Conservation (phyloP, 2,797 vertebrate species). For the Accipiter superciliosus region DNA sequence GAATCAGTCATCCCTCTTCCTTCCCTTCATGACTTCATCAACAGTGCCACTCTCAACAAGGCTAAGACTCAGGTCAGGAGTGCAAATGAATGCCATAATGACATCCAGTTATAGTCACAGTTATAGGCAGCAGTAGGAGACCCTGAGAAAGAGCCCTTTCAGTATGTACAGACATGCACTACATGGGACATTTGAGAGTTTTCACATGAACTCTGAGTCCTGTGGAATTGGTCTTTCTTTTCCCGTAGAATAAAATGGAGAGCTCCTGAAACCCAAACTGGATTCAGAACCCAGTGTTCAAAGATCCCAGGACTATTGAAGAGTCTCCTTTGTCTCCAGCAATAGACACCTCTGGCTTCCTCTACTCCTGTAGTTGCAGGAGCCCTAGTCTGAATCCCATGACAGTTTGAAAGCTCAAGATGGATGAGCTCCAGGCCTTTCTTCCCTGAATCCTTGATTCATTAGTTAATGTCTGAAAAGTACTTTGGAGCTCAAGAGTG, state of each 20-base stretch:
- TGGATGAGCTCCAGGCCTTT: constrained; percentile 16
- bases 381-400: background rate
- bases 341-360: background rate
- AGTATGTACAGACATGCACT: background rate
- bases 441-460: constrained; percentile 2
- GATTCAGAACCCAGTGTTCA: background rate
- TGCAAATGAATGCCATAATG: background rate
- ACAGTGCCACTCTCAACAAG: background rate
- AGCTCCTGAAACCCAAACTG: background rate
- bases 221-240: background rate
- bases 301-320: background rate
- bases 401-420: constrained; percentile 9
- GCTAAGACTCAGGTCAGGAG: background rate
- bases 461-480: constrained; percentile 53
- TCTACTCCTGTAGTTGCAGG: background rate
- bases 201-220: background rate
- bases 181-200: background rate
- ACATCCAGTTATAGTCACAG: background rate
- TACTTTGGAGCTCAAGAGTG: constrained; percentile 47
- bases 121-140: background rate
- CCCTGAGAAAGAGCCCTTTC: background rate
- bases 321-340: background rate
- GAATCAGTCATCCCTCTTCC: background rate
- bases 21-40: background rate
- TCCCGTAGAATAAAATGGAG: accelerated